These are phyloP conservation scores for Aphyosemion australe DNA, from an alignment of 2,113 vertebrate species.

Conservation along the genomic window DNA sequence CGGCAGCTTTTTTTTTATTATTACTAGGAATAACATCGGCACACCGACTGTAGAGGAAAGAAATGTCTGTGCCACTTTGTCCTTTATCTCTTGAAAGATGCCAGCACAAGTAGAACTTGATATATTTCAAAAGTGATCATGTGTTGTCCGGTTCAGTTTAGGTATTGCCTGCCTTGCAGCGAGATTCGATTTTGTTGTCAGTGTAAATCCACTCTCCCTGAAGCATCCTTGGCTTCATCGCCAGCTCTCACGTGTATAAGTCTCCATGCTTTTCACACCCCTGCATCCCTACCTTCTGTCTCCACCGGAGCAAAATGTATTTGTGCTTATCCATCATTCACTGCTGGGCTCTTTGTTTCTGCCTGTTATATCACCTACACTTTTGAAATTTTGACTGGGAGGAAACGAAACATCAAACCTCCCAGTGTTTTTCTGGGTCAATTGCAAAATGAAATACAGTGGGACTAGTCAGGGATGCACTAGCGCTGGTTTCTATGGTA, in stretches of 20 bases:
- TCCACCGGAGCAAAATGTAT: conserved; percentile 14
- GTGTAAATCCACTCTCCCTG: conserved; percentile 61
- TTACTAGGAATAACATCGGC: conserved; percentile 48
- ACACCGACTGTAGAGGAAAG: conserved; percentile 11
- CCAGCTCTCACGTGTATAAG: conserved; percentile 27
- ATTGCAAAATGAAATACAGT: conserved; percentile 78
- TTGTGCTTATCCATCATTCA: conserved; percentile 24
- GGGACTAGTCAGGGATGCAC: conserved; percentile 74
- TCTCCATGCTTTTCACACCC: conserved; percentile 35
- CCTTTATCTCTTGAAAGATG: conserved; percentile 53
- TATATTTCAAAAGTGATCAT: conserved; percentile 56
- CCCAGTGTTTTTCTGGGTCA: conserved; percentile 75
- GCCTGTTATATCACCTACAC: conserved; percentile 36
- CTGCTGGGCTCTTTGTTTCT: conserved; percentile 13
- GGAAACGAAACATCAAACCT: conserved; percentile 55
- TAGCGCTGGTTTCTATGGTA: conserved; percentile 77
- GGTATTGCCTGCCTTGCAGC: conserved; percentile 31
- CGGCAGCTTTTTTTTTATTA: conserved; percentile 65
- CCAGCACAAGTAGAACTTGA: conserved; percentile 41
- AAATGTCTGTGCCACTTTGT: conserved; percentile 26
- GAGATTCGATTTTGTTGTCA: conserved; percentile 57
- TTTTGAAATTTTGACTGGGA: conserved; percentile 49
- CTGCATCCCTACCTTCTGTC: conserved; percentile 13
- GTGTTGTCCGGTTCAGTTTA: conserved; percentile 54
- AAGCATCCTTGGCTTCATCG: conserved; percentile 42